Base-by-base conservation (phyloP, 2,113 vertebrate species). In the Rhipidura dahli region DNA sequence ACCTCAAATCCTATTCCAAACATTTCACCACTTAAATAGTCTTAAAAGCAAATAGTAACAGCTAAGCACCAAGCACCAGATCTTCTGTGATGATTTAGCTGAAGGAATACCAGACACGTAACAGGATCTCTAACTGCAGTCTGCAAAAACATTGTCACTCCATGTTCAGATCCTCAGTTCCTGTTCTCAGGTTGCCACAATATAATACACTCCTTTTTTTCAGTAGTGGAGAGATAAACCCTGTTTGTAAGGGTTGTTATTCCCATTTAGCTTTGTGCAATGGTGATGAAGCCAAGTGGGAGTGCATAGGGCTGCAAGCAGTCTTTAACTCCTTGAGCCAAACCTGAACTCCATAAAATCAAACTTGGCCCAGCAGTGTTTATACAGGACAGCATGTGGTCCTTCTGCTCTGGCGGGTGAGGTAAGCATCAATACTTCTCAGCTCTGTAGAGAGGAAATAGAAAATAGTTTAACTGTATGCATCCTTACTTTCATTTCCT, bases 311-410 rank as follows among this genome's bases (percentile, higher is more conserved):
- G 50, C 49, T 89, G 61, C 78, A 91, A 73, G 35, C 64, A 71
- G 60, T 49, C 92, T 83, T 83, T 73, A 56, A 82, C 89, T 93
- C 83, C 90, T 93, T 71, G 49, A 93, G 92, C 76, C 88, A 96
- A 85, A 89, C 51, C 31, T 71, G 64, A 88, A 64, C 40, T 82
- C 69, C 57, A 21, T 65, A 89, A 95, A 96, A 70, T 73, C 90
- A 80, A 59, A 68, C 65, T 95, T 95, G 76, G 83, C 84, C 56
- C 1, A 0, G 51, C 40, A 70, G 35, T 92, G 68, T 92, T 96
- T 90, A 64, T 78, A 10, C 15, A 87, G 76, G 79, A 64, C 60
- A 89, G 75, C 85, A 86, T 89, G 79, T 69, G 79, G 69, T 93
- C 83, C 76, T 90, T 90, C 75, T 94, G 60, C 83, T 89, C 65